Evolutionary conservation across 2,113 vertebrate genomes (phyloP).

Genomic region (Pomatorhinus ruficollis): DNA sequence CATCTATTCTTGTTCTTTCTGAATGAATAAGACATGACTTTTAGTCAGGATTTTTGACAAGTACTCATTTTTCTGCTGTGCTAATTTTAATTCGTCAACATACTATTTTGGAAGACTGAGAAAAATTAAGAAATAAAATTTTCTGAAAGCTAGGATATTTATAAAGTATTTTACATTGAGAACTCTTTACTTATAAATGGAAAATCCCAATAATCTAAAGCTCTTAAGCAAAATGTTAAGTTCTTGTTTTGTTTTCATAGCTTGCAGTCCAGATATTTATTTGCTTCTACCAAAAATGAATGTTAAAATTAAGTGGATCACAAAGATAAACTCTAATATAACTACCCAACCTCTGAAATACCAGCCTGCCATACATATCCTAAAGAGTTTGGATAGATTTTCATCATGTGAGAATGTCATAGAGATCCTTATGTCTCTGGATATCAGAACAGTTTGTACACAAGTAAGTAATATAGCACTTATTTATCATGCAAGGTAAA

Average conservation of each 20-base stretch:
- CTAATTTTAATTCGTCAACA: neutral
- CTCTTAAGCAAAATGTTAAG: neutral
- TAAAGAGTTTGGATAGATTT: neutral
- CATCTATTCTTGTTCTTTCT: neutral
- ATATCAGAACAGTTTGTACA: neutral
- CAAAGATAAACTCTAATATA: neutral
- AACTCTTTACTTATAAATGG: neutral
- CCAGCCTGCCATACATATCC: neutral
- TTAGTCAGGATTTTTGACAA: neutral
- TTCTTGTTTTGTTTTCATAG: neutral
- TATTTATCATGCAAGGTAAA: neutral
- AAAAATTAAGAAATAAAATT: neutral
- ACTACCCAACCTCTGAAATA: neutral
- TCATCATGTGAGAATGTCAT: neutral
- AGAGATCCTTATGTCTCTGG: neutral
- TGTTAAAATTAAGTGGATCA: neutral
- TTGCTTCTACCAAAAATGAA: neutral
- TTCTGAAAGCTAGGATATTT: neutral
- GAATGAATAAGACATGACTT: neutral
- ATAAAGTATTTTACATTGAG: neutral
- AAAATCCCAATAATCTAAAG: neutral
- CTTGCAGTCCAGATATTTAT: neutral
- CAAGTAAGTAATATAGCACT: neutral
- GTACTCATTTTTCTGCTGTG: neutral
- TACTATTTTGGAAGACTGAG: neutral